These are phyloP conservation scores for Lophura nycthemera DNA, from an alignment of 2,113 vertebrate species.

Conservation along the genomic window DNA sequence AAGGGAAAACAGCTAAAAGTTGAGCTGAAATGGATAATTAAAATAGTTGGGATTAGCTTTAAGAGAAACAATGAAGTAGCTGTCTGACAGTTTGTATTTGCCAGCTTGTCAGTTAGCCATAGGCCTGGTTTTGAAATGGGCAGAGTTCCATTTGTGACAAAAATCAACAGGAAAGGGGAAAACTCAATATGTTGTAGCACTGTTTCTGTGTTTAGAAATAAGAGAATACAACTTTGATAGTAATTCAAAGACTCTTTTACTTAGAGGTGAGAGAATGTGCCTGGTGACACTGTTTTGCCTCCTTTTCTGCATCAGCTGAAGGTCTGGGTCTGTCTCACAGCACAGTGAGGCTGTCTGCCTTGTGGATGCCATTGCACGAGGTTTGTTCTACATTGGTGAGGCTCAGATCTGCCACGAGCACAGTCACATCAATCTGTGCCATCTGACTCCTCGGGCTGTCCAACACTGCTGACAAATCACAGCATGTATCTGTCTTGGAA, in stretches of 20 bases:
- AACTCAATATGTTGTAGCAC: rapidly evolving
- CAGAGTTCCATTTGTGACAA: neutral
- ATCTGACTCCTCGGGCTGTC: neutral
- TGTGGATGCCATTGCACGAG: rapidly evolving
- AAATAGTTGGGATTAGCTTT: neutral
- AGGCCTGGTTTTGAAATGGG: neutral
- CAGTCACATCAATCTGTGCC: neutral
- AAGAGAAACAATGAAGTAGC: neutral
- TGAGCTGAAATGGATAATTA: neutral
- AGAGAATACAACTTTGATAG: rapidly evolving
- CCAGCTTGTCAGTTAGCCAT: neutral
- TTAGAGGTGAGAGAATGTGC: neutral
- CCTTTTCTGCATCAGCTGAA: neutral
- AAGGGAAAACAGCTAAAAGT: neutral
- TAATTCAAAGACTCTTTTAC: neutral
- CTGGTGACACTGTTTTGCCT: neutral
- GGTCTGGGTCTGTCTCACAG: neutral
- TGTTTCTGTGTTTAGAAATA: neutral
- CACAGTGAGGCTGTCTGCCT: neutral
- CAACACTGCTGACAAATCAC: no score
- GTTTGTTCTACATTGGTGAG: neutral
- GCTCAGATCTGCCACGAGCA: neutral
- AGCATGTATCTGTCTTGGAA: neutral
- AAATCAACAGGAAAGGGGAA: neutral
- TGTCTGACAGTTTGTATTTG: neutral